Conservation (phyloP, 2,797 vertebrate genomes). For the Furcifer pardalis region DNA sequence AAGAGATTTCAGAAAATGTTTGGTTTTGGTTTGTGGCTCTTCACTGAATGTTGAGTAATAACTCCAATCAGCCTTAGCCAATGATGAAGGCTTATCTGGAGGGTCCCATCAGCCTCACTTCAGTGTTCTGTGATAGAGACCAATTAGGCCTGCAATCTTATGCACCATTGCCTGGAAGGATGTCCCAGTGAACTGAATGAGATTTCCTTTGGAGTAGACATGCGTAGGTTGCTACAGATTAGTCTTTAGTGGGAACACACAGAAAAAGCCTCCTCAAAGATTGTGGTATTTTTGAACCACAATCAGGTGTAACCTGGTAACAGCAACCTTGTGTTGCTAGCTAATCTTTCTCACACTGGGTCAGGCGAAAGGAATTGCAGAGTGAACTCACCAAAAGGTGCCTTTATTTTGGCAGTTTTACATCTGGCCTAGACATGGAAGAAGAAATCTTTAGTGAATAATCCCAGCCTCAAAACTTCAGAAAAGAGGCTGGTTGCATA, state of each 20-base stretch:
- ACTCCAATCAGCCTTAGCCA: too few relatives aligned
- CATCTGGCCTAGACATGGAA: too few relatives aligned
- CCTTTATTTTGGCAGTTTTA: too few relatives aligned
- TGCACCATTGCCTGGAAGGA: not conserved
- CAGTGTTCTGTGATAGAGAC: not conserved
- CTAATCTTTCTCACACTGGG: too few relatives aligned
- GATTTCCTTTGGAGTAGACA: not conserved
- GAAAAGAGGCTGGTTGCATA: not conserved
- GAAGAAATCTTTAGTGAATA: not conserved
- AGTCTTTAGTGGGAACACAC: too few relatives aligned
- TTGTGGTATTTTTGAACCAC: too few relatives aligned
- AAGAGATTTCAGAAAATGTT: not conserved
- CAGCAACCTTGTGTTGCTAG: too few relatives aligned
- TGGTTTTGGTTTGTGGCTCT: not conserved
- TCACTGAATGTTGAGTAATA: not conserved
- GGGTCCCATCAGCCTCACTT: not conserved
- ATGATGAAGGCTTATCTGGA: not conserved
- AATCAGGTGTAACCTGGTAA: too few relatives aligned
- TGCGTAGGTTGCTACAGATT: too few relatives aligned
- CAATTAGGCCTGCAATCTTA: not conserved
- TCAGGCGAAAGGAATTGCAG: too few relatives aligned
- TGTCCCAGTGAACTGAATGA: not conserved
- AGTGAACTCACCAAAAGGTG: too few relatives aligned
- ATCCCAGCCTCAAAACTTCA: not conserved
- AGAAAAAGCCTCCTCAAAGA: too few relatives aligned